phyloP scores from a whole-genome alignment of 1,140 invertebrate genomes.

The Mizuhopecten yessoensis region DNA sequence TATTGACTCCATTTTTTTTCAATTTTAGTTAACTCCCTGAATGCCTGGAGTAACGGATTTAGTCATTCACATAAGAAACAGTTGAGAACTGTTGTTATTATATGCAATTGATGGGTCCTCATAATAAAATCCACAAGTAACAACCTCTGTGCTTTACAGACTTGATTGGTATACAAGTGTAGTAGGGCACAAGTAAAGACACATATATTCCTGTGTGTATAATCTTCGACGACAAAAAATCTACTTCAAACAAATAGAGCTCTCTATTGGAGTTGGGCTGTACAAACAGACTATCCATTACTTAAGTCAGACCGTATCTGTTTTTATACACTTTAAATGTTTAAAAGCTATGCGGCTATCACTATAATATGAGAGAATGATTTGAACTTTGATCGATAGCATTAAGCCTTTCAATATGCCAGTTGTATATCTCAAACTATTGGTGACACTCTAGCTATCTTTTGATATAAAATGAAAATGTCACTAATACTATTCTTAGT shows the following conservation, averaged over 20 bases:
- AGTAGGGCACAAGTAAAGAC: background rate
- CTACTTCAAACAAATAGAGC: background rate
- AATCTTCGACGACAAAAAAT: background rate
- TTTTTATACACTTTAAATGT: conserved; percentile 15
- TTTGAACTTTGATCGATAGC: conserved; percentile 27
- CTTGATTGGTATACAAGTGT: background rate
- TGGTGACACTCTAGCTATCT: background rate
- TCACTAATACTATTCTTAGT: background rate
- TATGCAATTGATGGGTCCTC: no score
- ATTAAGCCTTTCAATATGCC: conserved; percentile 19
- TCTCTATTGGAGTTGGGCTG: background rate
- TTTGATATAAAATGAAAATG: background rate
- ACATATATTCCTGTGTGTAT: background rate
- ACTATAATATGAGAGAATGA: conserved; percentile 39
- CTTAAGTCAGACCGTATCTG: conserved; percentile 3
- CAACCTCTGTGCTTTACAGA: no score
- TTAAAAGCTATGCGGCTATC: background rate
- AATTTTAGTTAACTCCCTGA: no score
- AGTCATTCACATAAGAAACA: no score
- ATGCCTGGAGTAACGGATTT: no score
- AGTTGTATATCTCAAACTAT: background rate
- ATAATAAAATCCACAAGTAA: no score
- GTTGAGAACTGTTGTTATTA: no score
- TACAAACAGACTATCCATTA: background rate
- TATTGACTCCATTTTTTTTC: no score